Evolutionary conservation across 1,140 invertebrate genomes (phyloP).

Genomic region (Parapsyche elsis): DNA sequence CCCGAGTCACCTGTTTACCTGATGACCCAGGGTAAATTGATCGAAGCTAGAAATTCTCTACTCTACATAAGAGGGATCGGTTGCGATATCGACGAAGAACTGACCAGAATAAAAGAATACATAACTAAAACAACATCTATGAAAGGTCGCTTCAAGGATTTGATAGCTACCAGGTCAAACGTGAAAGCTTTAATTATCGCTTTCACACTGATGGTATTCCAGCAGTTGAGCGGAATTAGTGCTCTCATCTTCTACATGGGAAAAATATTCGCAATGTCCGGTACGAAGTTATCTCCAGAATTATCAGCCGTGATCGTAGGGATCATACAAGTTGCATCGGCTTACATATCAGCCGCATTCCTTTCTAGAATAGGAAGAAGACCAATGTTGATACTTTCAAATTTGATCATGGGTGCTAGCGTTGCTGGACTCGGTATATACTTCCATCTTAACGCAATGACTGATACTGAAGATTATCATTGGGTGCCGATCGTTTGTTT

Average conservation of each 20-base stretch:
- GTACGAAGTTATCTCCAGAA: conserved; percentile 64
- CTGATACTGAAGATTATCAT: conserved; percentile 60
- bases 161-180: conserved; percentile 65
- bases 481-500: conserved; percentile 64
- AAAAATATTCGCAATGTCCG: conserved; percentile 73
- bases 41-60: conserved; percentile 73
- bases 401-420: conserved; percentile 70
- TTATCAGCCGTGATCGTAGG: conserved; percentile 74
- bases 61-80: conserved; percentile 74
- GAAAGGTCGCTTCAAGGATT: conserved; percentile 63
- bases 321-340: conserved; percentile 76
- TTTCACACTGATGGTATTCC: conserved; percentile 80
- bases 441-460: conserved; percentile 69
- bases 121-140: conserved; percentile 61
- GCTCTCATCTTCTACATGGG: conserved; percentile 81
- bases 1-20: conserved; percentile 80
- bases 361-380: conserved; percentile 79
- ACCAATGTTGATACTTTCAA: conserved; percentile 75
- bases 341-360: conserved; percentile 75
- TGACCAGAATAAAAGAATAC: conserved; percentile 69
- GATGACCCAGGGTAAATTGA: conserved; percentile 64
- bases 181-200: conserved; percentile 68
- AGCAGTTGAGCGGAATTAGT: conserved; percentile 85
- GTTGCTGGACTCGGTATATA: conserved; percentile 71
- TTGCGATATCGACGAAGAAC: conserved; percentile 73